Conservation (phyloP, 2,797 vertebrate genomes). For the Valencia hispanica region DNA sequence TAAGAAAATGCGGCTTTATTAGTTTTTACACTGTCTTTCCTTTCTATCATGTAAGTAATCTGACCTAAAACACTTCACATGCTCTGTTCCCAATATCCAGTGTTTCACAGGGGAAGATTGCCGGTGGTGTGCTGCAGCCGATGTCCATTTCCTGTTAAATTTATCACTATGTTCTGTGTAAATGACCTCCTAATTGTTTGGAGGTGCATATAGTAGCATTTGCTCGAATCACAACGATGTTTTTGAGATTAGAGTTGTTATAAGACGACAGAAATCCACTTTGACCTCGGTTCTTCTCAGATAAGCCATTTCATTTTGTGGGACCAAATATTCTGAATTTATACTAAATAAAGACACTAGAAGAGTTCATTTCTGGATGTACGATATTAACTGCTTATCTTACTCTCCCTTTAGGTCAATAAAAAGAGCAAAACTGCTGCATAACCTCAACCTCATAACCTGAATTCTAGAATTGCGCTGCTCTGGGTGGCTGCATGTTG, state of each 20-base stretch:
- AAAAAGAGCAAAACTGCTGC: neutral
- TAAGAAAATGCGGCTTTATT: neutral
- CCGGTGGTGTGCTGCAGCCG: neutral
- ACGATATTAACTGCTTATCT: neutral
- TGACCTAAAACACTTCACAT: too few relatives aligned
- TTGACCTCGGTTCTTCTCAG: too few relatives aligned
- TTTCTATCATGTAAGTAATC: neutral
- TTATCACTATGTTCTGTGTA: neutral
- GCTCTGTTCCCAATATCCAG: neutral
- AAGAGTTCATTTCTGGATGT: neutral
- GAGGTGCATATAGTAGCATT: neutral
- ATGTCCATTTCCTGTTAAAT: neutral
- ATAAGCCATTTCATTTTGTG: neutral
- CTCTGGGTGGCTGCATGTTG: too few relatives aligned
- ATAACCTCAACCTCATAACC: too few relatives aligned
- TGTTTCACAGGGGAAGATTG: neutral
- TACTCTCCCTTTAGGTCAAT: neutral
- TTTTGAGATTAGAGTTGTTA: too few relatives aligned
- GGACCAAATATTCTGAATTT: neutral
- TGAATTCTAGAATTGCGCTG: too few relatives aligned
- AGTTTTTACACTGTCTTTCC: neutral
- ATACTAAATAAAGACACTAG: neutral
- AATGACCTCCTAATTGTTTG: neutral
- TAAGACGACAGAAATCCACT: too few relatives aligned
- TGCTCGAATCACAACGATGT: neutral